Evolutionary conservation across 2,797 vertebrate genomes (phyloP).

Genomic region (Platalea minor): DNA sequence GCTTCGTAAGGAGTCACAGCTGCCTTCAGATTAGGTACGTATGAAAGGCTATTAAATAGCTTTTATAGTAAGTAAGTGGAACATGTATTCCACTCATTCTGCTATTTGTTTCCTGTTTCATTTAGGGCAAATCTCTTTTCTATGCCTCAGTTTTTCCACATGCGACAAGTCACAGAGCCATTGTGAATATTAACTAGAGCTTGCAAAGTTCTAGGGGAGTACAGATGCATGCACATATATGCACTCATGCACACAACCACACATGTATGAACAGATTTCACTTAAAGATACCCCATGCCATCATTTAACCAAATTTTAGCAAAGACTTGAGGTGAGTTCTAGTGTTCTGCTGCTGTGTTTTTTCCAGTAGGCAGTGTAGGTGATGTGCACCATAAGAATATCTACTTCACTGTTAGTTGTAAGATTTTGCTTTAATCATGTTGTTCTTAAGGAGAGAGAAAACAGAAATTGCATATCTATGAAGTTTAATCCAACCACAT

Average conservation of each 20-base stretch:
- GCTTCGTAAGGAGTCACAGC: neutral
- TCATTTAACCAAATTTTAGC: neutral
- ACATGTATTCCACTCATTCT: neutral
- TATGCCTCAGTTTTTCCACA: neutral
- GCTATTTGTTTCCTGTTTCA: neutral
- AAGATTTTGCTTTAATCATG: neutral
- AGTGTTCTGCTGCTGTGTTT: neutral
- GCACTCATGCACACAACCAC: neutral
- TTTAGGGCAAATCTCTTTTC: neutral
- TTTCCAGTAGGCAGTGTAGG: neutral
- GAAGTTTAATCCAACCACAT: neutral
- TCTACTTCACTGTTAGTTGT: neutral
- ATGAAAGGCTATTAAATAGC: neutral
- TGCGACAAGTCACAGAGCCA: neutral
- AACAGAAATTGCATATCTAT: neutral
- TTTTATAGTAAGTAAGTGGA: neutral
- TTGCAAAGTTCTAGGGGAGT: neutral
- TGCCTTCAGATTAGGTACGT: neutral
- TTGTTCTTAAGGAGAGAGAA: neutral
- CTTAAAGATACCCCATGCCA: neutral
- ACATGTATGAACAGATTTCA: neutral
- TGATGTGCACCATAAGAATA: neutral
- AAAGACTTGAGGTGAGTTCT: neutral
- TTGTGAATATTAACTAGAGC: neutral
- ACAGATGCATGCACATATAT: neutral